Base-by-base conservation (phyloP, 37 sponge, comb jelly and placozoan species). In the Hormiphora californensis region DNA sequence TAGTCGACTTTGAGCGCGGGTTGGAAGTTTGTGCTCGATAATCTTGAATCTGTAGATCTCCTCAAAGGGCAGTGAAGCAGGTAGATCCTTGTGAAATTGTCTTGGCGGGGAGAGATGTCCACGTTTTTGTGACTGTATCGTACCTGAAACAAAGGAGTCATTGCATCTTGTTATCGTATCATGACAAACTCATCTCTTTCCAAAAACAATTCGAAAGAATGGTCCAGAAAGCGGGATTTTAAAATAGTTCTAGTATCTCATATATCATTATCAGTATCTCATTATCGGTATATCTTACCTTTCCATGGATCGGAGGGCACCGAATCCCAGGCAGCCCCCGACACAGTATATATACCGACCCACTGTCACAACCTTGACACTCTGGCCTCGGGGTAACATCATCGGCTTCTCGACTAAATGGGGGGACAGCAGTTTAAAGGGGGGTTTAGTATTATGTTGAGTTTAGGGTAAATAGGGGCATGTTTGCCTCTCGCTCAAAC, bases 281-380 rank as follows among this genome's bases (percentile, higher is more conserved):
- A n/a, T n/a, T n/a, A n/a, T n/a, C n/a, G n/a, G n/a, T n/a, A 7
- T 57, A 23, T 9, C 22, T 23, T 57, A 65, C 67, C 81, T 73
- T 21, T 73, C 81, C 81, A 73, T 73, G 46, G 46, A 43, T n/a
- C 81, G 43, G 9, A 73, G 81, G 23, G 81, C 43, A 8, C 81
- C 81, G 25, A 73, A 73, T 1, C 81, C 81, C 12, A 46, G 81
- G 23, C 81, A 73, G 1, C 81, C 81, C 17, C 81, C 81, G 17
- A 73, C 43, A 40, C 81, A 73, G 81, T 73, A 73, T 21, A 73
- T 73, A 22, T 36, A 36, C 39, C 43, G 81, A 27, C 81, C 81
- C 9, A 73, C 81, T n/a, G 46, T 36, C 12, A 73, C 81, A 1
- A 46, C 43, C 81, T 73, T 27, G 21, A 73, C 81, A 25, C 81